Base-by-base conservation (phyloP, 2,888 invertebrate species). In the Serripes groenlandicus region DNA sequence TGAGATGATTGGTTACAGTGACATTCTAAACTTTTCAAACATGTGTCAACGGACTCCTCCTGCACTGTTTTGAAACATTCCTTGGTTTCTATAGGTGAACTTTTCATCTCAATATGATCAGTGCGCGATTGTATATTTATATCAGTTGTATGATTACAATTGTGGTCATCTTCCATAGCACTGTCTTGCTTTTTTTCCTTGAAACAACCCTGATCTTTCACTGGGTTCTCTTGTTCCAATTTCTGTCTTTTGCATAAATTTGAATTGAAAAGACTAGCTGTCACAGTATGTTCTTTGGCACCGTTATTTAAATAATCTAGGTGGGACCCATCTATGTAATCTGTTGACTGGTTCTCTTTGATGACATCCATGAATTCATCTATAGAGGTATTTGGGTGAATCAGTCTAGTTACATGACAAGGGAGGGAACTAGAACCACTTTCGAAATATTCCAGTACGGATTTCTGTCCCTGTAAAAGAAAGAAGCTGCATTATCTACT, bases 381-480 rank as follows among this genome's bases (percentile, higher is more conserved):
- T 9, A 88, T 75, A 32, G 90, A 81, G 68, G 91, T 91, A 69
- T 89, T 83, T 23, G 92, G 88, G 35, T 90, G 83, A 23, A 93
- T 91, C 81, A 85, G 86, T 71, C 89, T 90, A 2, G 91, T 90
- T 49, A 93, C 88, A 88, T 93, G 93, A 78, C 83, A 83, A 1
- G 92, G 92, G 15, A 90, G 79, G 15, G 76, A 66, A 35, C 66
- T 58, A 32, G 66, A n/a, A 5, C 42, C 42, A 73, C 3, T 42
- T 35, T 66, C 23, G 11, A 66, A 66, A 37, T 60, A 34, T 7
- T 72, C 56, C 11, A 56, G 3, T 0, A 70, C 28, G 7, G 54
- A 71, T 32, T 32, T 34, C 56, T 54, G 56, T 28, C 32, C 32
- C 56, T 71, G 18, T 9, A 54, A 70, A 23, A 3, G 28, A 66